Evolutionary conservation across 2,113 vertebrate genomes (phyloP), one percentile per base, ranked within the genome.

Genomic region (Oryzias javanicus): DNA sequence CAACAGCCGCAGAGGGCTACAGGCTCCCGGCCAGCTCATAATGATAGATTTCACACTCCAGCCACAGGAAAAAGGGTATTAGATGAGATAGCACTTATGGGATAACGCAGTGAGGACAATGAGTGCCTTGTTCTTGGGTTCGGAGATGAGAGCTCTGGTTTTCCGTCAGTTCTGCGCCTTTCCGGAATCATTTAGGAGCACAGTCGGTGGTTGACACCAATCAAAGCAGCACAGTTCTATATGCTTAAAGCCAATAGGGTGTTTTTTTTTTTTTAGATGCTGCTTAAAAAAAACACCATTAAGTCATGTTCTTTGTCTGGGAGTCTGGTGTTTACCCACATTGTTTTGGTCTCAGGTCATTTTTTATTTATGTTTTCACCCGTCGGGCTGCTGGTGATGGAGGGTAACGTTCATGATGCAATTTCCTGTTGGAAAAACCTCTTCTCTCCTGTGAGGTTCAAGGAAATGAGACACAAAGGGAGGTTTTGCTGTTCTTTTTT

Each of bases 391-490:
- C 13, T 40, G 55, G 42, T n/a, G 8, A 3, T 8, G 17, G 17
- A 18, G 42, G 42, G 77, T 68, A 55, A 70, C 66, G 70, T 67
- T 64, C 51, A 67, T 70, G 20, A 72, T 81, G 76, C 78, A 86
- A 88, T 83, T 82, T 72, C 59, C 53, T 72, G 79, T 89, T 88
- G 45, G 45, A 47, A 47, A 47, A 47, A 15, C 18, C n/a, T 8
- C n/a, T 47, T 47, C 6, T n/a, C 5, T 47, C 2, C 19, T 10
- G 10, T 2, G 18, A 18, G 1, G 7, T 6, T 19, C 89, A 87
- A 67, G 69, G 79, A 89, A 73, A 49, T 35, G 10, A 86, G 81
- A 74, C 66, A 73, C 61, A 63, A 61, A 77, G 68, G 57, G 61
- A 46, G 40, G 29, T 44, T 52, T 27, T 45, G 13, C n/a, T 18